Conservation (phyloP, 2,888 invertebrate genomes). For the Allolobophora icterica region DNA sequence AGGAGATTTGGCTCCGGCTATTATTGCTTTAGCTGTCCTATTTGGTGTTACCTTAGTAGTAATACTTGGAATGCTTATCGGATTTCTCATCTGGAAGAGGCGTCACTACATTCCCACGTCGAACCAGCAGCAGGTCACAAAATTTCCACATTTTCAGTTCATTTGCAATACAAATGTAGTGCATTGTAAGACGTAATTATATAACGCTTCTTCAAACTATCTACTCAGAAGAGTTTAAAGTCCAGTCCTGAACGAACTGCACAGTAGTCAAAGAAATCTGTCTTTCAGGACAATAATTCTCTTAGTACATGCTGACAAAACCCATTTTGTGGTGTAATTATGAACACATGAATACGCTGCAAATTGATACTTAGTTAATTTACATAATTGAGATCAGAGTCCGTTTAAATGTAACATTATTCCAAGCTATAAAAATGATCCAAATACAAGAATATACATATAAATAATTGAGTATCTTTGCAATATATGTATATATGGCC, state of each 20-base stretch:
- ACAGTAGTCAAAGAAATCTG: no score
- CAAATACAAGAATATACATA: no score
- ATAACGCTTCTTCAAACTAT: background rate
- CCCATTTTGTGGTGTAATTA: no score
- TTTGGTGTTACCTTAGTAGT: background rate
- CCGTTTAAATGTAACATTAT: no score
- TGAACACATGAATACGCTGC: no score
- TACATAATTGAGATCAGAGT: no score
- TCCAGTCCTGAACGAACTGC: background rate
- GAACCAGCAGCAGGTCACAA: background rate
- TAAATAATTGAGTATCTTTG: no score
- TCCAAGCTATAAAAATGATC: no score
- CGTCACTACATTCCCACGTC: background rate
- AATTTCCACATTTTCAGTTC: background rate
- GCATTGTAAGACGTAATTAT: background rate
- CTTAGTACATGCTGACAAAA: no score
- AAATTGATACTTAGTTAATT: no score
- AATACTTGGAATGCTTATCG: background rate
- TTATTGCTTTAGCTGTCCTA: background rate
- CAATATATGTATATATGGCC: no score
- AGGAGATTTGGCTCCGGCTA: background rate
- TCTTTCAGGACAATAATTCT: no score
- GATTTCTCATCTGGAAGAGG: background rate
- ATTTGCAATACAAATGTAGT: background rate
- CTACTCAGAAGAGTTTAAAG: background rate